These are phyloP conservation scores for Tragelaphus eurycerus DNA, from an alignment of 2,797 vertebrate species.

Conservation along the genomic window DNA sequence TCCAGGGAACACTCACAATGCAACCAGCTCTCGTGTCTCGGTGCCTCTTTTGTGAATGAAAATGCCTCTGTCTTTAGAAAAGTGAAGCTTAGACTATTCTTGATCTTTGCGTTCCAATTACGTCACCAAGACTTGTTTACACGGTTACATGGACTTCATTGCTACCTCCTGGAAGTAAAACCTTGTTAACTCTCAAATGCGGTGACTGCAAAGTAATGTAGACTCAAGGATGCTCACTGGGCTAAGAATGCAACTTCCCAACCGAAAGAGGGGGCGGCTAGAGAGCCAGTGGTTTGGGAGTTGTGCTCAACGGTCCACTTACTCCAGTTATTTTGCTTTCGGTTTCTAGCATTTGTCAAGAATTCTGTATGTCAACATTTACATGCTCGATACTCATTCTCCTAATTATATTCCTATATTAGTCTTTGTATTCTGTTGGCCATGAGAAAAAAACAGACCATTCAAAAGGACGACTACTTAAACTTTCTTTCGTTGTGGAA, in stretches of 20 bases:
- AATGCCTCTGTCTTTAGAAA: neutral
- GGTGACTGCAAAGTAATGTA: neutral
- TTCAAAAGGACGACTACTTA: conserved; percentile 12
- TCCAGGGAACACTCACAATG: neutral
- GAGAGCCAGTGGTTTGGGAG: neutral
- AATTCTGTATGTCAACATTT: neutral
- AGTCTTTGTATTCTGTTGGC: neutral
- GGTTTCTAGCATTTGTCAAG: neutral
- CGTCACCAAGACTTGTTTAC: neutral
- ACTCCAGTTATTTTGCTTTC: neutral
- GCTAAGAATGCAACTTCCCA: neutral
- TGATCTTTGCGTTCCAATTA: neutral
- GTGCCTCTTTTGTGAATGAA: neutral
- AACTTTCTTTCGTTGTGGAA: neutral
- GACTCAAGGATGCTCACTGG: neutral
- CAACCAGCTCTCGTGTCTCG: neutral
- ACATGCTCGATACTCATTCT: neutral
- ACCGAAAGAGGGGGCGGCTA: neutral
- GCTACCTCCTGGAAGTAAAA: neutral
- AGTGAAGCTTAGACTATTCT: neutral
- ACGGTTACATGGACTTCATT: neutral
- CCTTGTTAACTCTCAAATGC: neutral
- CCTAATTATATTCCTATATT: neutral
- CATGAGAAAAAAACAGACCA: neutral
- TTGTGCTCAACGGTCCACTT: neutral